A percentile compares a stretch with the other conserved stretches of the same genome.
These are phyloP conservation scores for Gavia stellata DNA, from an alignment of 2,113 vertebrate species.

Conservation along the genomic window DNA sequence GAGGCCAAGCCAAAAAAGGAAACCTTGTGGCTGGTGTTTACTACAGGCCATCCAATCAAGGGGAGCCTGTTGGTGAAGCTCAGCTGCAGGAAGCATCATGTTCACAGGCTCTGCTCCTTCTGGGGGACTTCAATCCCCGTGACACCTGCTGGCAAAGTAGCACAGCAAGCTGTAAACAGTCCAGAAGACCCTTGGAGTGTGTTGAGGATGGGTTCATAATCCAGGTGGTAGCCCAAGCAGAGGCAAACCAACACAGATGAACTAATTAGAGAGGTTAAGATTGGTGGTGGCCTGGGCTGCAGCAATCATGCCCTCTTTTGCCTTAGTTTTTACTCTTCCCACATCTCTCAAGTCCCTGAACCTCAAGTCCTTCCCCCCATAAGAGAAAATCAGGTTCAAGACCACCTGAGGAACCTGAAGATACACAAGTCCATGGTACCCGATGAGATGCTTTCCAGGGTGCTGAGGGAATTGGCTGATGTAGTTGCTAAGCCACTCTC, in stretches of 20 bases:
- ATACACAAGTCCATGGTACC: not conserved
- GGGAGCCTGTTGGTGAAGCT: not conserved
- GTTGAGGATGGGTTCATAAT: not conserved
- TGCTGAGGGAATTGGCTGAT: not conserved
- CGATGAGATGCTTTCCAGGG: not conserved
- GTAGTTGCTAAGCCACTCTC: not conserved
- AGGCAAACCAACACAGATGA: not conserved
- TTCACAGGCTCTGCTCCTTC: not conserved
- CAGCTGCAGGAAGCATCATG: not conserved
- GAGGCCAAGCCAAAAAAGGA: not conserved
- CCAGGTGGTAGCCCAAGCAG: not conserved
- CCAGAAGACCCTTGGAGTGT: not conserved
- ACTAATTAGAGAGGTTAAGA: not conserved
- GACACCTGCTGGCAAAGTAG: not conserved
- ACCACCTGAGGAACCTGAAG: not conserved
- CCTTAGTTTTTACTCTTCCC: not conserved
- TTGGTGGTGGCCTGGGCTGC: not conserved
- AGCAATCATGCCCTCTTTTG: not conserved
- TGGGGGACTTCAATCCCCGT: not conserved
- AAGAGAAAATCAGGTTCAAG: not conserved
- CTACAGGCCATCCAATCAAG: not conserved
- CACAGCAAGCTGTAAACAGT: not conserved
- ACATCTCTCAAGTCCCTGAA: not conserved
- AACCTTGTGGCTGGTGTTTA: not conserved
- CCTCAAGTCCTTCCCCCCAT: not conserved